A percentile compares a stretch with the other conserved stretches of the same genome.
Conservation (phyloP, 2,888 invertebrate species). For the Diabrotica balteata region DNA sequence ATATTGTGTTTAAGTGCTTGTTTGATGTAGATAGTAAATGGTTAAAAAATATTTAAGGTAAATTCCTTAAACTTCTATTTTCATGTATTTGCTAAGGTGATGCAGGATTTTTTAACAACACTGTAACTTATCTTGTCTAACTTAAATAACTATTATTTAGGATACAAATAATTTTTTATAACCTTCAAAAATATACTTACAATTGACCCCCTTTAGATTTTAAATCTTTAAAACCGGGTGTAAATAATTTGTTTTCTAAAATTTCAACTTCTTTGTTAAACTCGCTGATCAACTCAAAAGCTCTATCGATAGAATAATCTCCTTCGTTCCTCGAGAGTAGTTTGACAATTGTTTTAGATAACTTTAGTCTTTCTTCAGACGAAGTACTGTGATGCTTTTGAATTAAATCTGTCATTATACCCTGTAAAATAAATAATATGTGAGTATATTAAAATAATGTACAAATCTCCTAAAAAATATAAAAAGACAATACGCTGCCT, state of each 20-base stretch:
- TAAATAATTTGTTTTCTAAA: conserved; percentile 38
- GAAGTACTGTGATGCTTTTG: conserved; percentile 21
- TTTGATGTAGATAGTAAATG: too few relatives aligned
- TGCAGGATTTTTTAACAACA: too few relatives aligned
- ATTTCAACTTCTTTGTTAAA: conserved; percentile 36
- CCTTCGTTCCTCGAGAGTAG: conserved; percentile 30
- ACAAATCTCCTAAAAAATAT: too few relatives aligned
- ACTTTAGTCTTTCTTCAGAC: conserved; percentile 32
- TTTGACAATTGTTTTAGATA: conserved; percentile 35
- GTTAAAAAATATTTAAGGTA: too few relatives aligned
- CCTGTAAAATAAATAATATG: conserved; percentile 29
- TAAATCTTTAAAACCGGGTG: conserved; percentile 28
- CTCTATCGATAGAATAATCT: conserved; percentile 29
- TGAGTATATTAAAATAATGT: too few relatives aligned
- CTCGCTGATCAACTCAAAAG: conserved; percentile 32
- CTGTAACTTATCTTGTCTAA: too few relatives aligned
- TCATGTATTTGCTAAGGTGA: too few relatives aligned
- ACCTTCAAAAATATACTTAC: conserved; percentile 32
- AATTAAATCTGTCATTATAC: conserved; percentile 39
- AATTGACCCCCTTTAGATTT: conserved; percentile 26
- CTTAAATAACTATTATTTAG: too few relatives aligned
- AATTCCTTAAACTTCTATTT: too few relatives aligned
- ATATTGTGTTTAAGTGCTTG: too few relatives aligned
- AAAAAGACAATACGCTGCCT: too few relatives aligned
- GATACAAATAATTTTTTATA: too few relatives aligned